These are phyloP conservation scores for Osmoderma eremita DNA, from an alignment of 2,888 invertebrate genomes.

Conservation along the genomic window DNA sequence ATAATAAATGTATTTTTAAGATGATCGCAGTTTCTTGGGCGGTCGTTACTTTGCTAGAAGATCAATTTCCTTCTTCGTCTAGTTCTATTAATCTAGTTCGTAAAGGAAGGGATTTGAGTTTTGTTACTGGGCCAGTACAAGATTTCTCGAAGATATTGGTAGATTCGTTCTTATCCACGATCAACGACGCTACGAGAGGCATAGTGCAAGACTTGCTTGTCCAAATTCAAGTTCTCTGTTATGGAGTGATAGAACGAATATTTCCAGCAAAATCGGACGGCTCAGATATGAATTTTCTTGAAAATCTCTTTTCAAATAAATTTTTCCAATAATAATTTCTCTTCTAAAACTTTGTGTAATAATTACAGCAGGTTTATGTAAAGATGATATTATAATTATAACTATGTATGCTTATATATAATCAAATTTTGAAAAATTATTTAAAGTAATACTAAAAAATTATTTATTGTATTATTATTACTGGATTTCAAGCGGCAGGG, in stretches of 20 bases:
- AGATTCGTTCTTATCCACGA: background rate
- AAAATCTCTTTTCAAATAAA: no score
- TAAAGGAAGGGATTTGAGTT: conserved; percentile 5
- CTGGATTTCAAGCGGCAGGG: no score
- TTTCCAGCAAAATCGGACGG: background rate
- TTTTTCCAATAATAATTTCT: no score
- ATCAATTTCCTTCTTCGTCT: background rate
- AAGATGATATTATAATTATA: no score
- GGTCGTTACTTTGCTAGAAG: background rate
- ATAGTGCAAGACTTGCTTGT: background rate
- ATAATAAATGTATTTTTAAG: no score
- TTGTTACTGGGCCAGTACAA: conserved; percentile 13
- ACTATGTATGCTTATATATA: no score
- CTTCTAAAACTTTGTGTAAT: no score
- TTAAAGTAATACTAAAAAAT: no score
- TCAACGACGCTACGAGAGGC: background rate
- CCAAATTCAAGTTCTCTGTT: background rate
- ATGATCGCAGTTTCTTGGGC: background rate
- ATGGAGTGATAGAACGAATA: conserved; percentile 6
- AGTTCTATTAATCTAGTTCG: background rate
- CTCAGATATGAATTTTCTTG: background rate
- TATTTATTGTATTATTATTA: no score
- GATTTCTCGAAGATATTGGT: conserved; percentile 1
- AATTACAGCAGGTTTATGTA: no score
- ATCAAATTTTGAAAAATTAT: no score